Base-by-base conservation (phyloP, 2,888 invertebrate species). In the Furcula furcula region DNA sequence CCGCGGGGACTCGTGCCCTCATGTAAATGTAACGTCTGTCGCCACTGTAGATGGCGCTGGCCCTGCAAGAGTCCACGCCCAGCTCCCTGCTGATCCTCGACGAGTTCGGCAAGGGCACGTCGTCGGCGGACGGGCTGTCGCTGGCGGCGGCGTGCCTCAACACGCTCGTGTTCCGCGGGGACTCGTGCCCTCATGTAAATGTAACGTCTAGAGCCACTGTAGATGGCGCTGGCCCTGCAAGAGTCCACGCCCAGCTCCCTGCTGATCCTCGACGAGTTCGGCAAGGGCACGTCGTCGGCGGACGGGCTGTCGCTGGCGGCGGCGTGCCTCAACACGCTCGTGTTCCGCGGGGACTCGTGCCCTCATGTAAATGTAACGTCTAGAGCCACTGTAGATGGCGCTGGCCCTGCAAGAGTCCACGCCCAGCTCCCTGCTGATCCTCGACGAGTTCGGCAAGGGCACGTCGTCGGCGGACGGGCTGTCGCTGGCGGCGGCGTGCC, bases 81-180 rank as follows among this genome's bases (percentile, higher is more conserved):
- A 81, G 87, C 42, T 95, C 96, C 0, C 77, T 98, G 2, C 88
- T 98, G 0, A 84, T 98, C 16, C 88, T 97, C 20, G 98, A 98
- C 78, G 97, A 97, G 84, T 96, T 97, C 84, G 97, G 97, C 2
- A 93, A 94, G 72, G 96, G 97, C 40, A 97, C 97, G 1, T 81
- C 91, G 1, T 91, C 93, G 68, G 81, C 13, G 2, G 97, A 97
- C 76, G 97, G 97, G 0, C 76, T 94, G 21, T 90, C 95, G 0
- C 75, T 98, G 18, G 81, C 97, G 11, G 90, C 92, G 0, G 91
- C 94, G 0, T 91, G 92, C 21, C 71, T 97, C 29, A 91, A 91
- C 51, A 85, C 93, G 55, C 45, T 96, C 76, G 71, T 94, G 27
- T 83, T 89, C 31, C 79, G 90, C 35, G 89, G 68, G 2, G 7